A percentile compares a stretch with the other conserved stretches of the same genome.
These are phyloP conservation scores for Coracias cyanogaster DNA, from an alignment of 2,797 vertebrate genomes.

Conservation along the genomic window DNA sequence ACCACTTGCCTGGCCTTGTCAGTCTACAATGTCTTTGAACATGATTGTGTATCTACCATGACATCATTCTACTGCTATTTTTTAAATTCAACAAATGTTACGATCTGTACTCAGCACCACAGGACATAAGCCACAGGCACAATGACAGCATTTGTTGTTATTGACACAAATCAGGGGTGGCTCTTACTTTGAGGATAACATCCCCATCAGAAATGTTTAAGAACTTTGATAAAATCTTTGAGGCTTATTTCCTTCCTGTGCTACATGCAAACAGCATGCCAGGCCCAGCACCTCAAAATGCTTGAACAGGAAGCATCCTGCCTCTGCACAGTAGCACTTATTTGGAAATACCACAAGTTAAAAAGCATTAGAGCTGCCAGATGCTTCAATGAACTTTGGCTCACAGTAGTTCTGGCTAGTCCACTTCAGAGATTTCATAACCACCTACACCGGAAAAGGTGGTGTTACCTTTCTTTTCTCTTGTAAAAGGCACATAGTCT, in stretches of 20 bases:
- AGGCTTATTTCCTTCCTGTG: conserved; percentile 21
- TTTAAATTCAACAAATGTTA: background rate
- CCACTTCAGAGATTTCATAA: background rate
- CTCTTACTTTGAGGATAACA: background rate
- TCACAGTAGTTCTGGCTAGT: background rate
- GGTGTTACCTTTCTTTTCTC: conserved; percentile 92
- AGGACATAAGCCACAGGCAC: background rate
- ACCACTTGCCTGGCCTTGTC: background rate
- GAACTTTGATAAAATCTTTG: background rate
- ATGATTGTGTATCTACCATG: background rate
- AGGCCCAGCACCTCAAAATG: background rate
- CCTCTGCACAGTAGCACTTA: background rate
- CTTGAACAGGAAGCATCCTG: background rate
- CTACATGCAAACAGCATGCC: background rate
- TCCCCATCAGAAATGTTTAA: background rate
- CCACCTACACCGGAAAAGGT: background rate
- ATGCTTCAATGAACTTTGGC: background rate
- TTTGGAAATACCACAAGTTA: accelerated
- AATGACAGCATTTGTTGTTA: background rate
- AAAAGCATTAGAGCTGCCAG: background rate
- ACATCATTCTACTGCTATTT: background rate
- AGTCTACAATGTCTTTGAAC: background rate
- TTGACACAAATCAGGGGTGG: background rate
- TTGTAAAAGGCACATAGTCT: conserved; percentile 92
- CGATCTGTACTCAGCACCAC: background rate